Evolutionary conservation across 2,113 vertebrate genomes (phyloP).

Genomic region (Hyaena hyaena): DNA sequence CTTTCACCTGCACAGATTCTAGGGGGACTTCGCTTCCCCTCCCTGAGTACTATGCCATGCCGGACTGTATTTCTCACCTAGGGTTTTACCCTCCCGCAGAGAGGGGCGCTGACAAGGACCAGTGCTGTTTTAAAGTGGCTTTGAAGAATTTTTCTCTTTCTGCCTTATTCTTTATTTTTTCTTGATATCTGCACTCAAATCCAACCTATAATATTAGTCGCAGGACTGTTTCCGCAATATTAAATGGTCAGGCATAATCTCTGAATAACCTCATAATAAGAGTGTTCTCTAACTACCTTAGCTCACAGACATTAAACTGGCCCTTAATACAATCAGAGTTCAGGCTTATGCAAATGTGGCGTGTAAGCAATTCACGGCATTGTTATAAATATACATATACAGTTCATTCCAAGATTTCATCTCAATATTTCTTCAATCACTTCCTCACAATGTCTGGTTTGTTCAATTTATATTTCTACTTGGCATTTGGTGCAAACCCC

Average conservation of each 20-base stretch:
- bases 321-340: conserved; percentile 65
- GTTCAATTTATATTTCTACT: conserved; percentile 86
- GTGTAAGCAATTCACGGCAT: conserved; percentile 64
- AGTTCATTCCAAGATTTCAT: conserved; percentile 86
- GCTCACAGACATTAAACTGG: conserved; percentile 53
- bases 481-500: conserved; percentile 86
- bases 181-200: conserved; percentile 49
- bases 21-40: conserved; percentile 59
- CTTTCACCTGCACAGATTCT: conserved; percentile 81
- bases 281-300: conserved; percentile 35
- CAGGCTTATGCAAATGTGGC: conserved; percentile 68
- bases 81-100: conserved; percentile 58
- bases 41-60: neutral
- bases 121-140: conserved; percentile 69
- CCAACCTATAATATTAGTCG: conserved; percentile 51
- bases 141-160: conserved; percentile 60
- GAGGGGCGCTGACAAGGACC: conserved; percentile 67
- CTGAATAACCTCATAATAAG: neutral
- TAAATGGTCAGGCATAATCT: conserved; percentile 35
- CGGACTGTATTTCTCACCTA: conserved; percentile 44
- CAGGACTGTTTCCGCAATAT: conserved; percentile 9
- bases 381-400: conserved; percentile 82
- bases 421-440: conserved; percentile 89
- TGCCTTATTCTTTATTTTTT: conserved; percentile 10
- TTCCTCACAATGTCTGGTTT: conserved; percentile 88